A percentile compares a stretch with the other conserved stretches of the same genome.
phyloP scores from a whole-genome alignment of 2,888 invertebrate genomes.

The Drosophila algonquin region DNA sequence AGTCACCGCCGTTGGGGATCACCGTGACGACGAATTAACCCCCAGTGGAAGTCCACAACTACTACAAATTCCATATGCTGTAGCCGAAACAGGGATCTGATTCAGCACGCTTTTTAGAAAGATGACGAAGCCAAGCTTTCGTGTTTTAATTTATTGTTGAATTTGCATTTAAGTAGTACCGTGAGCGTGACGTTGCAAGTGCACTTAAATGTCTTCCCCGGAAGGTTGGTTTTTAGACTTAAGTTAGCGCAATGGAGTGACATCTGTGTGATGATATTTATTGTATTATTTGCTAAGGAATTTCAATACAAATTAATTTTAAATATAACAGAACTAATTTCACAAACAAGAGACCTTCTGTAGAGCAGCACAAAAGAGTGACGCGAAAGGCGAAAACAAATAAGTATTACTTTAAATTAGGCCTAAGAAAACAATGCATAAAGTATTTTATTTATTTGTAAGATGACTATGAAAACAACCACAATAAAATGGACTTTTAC shows the following conservation, averaged over 20 bases:
- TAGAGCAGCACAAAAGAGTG: constrained; percentile 17
- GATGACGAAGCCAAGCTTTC: constrained; percentile 54
- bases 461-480: constrained; percentile 12
- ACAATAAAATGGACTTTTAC: constrained; percentile 16
- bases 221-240: constrained; percentile 10
- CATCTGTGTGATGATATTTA: constrained; percentile 28
- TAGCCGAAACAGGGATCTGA: constrained; percentile 40
- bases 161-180: constrained; percentile 14
- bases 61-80: constrained; percentile 68
- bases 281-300: constrained; percentile 25
- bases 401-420: constrained; percentile 37
- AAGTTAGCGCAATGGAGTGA: constrained; percentile 30
- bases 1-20: constrained; percentile 6
- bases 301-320: constrained; percentile 12
- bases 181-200: constrained; percentile 20
- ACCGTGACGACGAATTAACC: constrained; percentile 60
- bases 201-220: constrained; percentile 22
- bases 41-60: constrained; percentile 21
- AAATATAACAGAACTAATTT: constrained; percentile 4
- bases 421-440: constrained; percentile 14
- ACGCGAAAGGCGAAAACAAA: constrained; percentile 5
- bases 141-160: constrained; percentile 34
- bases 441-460: constrained; percentile 19
- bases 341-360: constrained; percentile 36
- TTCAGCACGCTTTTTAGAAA: constrained; percentile 12